Percentiles rank a stretch among this genome's conserved stretches.
Conservation (phyloP, 2,113 vertebrate species). For the Ptilorrhoa leucosticta region DNA sequence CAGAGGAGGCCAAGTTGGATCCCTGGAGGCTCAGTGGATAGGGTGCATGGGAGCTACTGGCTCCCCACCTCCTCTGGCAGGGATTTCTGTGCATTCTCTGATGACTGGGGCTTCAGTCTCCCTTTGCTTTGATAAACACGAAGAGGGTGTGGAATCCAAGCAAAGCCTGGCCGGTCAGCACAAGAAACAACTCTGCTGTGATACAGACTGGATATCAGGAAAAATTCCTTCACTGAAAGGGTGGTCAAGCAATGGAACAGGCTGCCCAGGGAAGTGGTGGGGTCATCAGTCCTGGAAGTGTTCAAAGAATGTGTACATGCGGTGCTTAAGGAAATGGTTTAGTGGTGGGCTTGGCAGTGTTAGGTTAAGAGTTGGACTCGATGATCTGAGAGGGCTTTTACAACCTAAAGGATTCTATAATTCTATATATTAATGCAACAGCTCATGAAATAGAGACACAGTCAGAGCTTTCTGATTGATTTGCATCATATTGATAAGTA, state of each 20-base stretch:
- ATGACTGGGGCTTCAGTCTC: background rate
- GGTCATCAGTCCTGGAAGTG: background rate
- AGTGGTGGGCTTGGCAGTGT: background rate
- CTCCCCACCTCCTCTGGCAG: background rate
- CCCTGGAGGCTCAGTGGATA: background rate
- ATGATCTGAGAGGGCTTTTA: background rate
- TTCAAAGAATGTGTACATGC: no score
- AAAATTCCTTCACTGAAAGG: background rate
- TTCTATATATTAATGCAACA: background rate
- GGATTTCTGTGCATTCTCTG: accelerated
- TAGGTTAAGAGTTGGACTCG: accelerated
- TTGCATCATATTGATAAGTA: conserved; percentile 16
- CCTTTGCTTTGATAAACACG: background rate
- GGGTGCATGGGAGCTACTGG: background rate
- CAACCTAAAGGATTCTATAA: background rate
- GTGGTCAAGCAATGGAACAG: background rate
- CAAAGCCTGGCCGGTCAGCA: background rate
- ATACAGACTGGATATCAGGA: accelerated
- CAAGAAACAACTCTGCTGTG: background rate
- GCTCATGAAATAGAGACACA: background rate
- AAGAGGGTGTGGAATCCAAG: background rate
- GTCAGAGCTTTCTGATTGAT: background rate
- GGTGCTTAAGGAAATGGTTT: background rate
- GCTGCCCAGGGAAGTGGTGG: background rate
- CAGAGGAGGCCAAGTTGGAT: background rate